A percentile compares a stretch with the other conserved stretches of the same genome.
Evolutionary conservation across 1,140 invertebrate genomes (phyloP).

Genomic region (Melipona quadrifasciata): DNA sequence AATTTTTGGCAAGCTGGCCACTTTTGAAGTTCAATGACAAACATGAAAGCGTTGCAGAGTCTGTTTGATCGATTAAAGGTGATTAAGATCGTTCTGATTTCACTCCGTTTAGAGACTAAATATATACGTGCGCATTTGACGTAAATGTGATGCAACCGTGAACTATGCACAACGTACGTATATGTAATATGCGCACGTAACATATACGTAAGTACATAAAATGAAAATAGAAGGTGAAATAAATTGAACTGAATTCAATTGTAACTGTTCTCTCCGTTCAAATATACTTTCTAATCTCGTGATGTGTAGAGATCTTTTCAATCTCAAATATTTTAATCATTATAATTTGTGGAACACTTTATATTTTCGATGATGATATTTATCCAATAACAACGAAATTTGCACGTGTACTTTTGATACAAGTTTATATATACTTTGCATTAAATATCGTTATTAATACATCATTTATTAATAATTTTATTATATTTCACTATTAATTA

Average conservation of each 20-base stretch:
- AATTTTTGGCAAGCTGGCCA: not conserved
- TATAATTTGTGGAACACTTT: no score
- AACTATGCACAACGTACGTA: not conserved
- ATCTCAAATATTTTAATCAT: no score
- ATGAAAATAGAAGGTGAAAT: not conserved
- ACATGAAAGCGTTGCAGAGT: not conserved
- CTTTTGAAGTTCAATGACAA: conserved; percentile 10
- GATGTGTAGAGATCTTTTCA: no score
- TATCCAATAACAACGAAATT: no score
- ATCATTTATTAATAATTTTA: no score
- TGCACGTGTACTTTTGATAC: no score
- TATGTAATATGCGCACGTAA: not conserved
- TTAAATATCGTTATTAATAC: no score
- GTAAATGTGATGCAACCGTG: not conserved
- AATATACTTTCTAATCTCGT: no score
- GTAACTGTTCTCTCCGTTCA: not conserved
- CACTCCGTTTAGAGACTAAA: not conserved
- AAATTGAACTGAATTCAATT: not conserved
- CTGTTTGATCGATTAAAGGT: not conserved
- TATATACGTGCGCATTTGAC: not conserved
- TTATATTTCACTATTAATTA: no score
- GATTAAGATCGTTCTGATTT: not conserved
- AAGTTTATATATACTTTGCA: no score
- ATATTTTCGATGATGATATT: no score
- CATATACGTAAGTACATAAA: not conserved